These are phyloP conservation scores for Leucoraja erinaceus DNA, from an alignment of 2,113 vertebrate genomes.

Conservation along the genomic window DNA sequence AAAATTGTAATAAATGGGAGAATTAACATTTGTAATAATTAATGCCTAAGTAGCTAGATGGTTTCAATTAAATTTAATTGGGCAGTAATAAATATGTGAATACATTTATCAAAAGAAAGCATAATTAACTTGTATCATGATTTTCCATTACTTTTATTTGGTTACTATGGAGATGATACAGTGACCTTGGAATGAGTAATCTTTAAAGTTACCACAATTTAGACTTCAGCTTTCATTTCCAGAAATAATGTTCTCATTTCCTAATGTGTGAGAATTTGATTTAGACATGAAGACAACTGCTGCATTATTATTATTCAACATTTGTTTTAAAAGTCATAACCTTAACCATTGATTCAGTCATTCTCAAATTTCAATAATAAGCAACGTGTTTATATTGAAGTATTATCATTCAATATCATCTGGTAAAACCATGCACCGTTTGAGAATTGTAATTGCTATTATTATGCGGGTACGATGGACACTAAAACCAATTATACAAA, in stretches of 20 bases:
- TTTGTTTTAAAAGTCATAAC: background rate
- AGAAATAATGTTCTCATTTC: background rate
- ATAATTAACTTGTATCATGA: background rate
- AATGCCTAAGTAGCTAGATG: background rate
- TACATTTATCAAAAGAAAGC: background rate
- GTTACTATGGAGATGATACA: slow-evolving; percentile 7
- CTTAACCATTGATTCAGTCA: background rate
- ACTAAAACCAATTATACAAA: background rate
- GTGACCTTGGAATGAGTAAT: background rate
- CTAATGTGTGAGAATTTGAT: background rate
- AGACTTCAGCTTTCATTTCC: background rate
- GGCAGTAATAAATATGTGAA: background rate
- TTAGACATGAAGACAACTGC: background rate
- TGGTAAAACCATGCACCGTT: background rate
- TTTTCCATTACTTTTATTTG: slow-evolving; percentile 7
- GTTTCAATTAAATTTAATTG: background rate
- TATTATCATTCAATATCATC: background rate
- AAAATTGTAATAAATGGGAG: slow-evolving; percentile 9
- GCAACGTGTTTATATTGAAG: background rate
- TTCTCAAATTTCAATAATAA: background rate
- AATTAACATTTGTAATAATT: slow-evolving; percentile 10
- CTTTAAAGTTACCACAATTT: slow-evolving; percentile 1
- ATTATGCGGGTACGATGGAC: background rate
- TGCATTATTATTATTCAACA: background rate
- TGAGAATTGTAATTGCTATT: background rate